Evolutionary conservation across 2,888 invertebrate genomes (phyloP).

Genomic region (Nebria brevicollis): DNA sequence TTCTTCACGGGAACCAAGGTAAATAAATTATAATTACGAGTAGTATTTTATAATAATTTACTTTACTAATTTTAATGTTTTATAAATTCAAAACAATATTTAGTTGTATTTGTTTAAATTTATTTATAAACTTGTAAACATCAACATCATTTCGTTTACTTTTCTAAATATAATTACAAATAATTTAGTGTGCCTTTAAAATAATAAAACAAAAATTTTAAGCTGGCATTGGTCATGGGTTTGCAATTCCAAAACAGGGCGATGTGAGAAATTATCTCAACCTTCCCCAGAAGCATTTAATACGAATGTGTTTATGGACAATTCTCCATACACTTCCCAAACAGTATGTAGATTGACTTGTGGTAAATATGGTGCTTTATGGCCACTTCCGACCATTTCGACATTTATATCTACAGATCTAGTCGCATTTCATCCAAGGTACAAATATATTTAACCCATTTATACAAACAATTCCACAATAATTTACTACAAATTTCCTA

Average conservation of each 20-base stretch:
- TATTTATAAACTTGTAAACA: background rate
- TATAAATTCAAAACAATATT: too few relatives aligned
- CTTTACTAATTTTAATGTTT: too few relatives aligned
- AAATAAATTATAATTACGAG: background rate
- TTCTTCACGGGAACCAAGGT: background rate
- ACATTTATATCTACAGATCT: slow-evolving; percentile 60
- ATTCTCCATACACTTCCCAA: slow-evolving; percentile 62
- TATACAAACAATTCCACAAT: slow-evolving; percentile 56
- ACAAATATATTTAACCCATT: slow-evolving; percentile 49
- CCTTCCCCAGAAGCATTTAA: background rate
- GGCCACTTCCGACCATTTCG: slow-evolving; percentile 74
- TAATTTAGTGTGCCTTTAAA: too few relatives aligned
- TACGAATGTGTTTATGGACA: background rate
- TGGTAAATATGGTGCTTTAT: slow-evolving; percentile 73
- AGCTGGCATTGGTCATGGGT: slow-evolving; percentile 52
- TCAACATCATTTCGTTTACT: too few relatives aligned
- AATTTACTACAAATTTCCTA: background rate
- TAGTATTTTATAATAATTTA: too few relatives aligned
- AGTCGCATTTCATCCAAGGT: slow-evolving; percentile 69
- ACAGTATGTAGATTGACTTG: slow-evolving; percentile 75
- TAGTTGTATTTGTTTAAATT: background rate
- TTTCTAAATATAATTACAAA: too few relatives aligned
- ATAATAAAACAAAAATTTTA: slow-evolving; percentile 32
- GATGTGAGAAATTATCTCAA: slow-evolving; percentile 46
- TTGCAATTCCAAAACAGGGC: slow-evolving; percentile 47